Conservation (phyloP, 64 coral and sea anemone genomes). For the Dendrophyllia cribrosa region DNA sequence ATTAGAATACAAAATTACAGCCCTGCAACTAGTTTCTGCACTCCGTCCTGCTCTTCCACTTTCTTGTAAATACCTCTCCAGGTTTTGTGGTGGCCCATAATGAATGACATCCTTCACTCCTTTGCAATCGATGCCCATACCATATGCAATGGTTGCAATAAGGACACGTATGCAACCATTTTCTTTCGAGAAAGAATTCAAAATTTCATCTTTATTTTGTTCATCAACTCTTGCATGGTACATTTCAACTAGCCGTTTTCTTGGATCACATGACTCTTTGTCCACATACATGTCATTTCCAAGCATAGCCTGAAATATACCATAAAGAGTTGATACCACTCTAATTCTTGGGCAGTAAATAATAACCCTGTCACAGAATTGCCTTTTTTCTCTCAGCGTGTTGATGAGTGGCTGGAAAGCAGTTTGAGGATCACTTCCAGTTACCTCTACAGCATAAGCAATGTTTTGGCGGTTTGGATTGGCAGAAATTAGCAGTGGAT, state of each 20-base stretch:
- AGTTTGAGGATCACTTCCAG: background rate
- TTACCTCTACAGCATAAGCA: background rate
- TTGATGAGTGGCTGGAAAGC: background rate
- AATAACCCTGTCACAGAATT: background rate
- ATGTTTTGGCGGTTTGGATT: background rate
- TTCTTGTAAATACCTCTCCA: constrained; percentile 10
- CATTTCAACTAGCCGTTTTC: too few species aligned
- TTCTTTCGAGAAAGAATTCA: background rate
- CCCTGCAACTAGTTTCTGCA: background rate
- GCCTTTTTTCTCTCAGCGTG: background rate
- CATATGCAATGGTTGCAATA: constrained; percentile 30
- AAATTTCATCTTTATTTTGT: constrained; percentile 24
- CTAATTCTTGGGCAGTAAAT: background rate
- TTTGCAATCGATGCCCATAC: constrained; percentile 28
- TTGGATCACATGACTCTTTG: background rate
- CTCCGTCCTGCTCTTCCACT: background rate
- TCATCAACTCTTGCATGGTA: constrained; percentile 18
- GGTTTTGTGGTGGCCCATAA: constrained; percentile 7
- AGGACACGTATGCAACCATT: constrained; percentile 1
- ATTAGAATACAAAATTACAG: constrained; percentile 20
- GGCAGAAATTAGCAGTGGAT: background rate
- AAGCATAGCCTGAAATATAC: background rate
- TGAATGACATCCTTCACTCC: background rate
- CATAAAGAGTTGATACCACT: background rate
- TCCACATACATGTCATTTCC: background rate